Evolutionary conservation across 2,888 invertebrate species (phyloP), one percentile per base, ranked within the genome.

Genomic region (Dione vanillae): DNA sequence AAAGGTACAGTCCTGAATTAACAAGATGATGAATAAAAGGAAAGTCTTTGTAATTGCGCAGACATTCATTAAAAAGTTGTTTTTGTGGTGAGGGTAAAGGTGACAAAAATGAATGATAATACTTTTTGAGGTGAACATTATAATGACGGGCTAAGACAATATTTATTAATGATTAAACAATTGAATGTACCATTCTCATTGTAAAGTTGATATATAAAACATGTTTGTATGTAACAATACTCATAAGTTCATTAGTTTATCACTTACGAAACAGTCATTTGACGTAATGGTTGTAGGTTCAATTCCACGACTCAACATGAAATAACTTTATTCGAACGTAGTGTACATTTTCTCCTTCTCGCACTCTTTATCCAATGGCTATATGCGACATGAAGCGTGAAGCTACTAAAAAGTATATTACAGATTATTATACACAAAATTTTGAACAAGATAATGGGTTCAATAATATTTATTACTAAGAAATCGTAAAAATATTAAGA

Each of bases 21-120:
- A 72, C 69, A 65, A 65, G 61, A 47, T 56, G 61, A 54, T 62
- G 20, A 47, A 65, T 61, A 56, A 70, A 68, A 73, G 65, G 67
- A 47, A 37, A 69, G 54, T 62, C 51, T 70, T 62, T 69, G 65
- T 64, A 56, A 43, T 65, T 58, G 40, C 41, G 47, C 56, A 65
- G 66, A 66, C 62, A 47, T 61, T 66, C 62, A 69, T 69, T 56
- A 69, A 69, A 69, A 37, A 7, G 37, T 16, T 16, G 37, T 56
- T 51, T 37, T 69, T 41, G 64, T 64, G 14, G 12, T 49, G 64
- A 19, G 19, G 14, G 40, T 64, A 51, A 49, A 64, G 49, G 40
- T 64, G 37, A 37, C 40, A 19, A 40, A 64, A 19, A 14, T 9
- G 0, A 45, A 43, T 45, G 61, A 45, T 61, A 45, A 45, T 61